Evolutionary conservation across 2,888 invertebrate species (phyloP).

Genomic region (Heliconius cydno): DNA sequence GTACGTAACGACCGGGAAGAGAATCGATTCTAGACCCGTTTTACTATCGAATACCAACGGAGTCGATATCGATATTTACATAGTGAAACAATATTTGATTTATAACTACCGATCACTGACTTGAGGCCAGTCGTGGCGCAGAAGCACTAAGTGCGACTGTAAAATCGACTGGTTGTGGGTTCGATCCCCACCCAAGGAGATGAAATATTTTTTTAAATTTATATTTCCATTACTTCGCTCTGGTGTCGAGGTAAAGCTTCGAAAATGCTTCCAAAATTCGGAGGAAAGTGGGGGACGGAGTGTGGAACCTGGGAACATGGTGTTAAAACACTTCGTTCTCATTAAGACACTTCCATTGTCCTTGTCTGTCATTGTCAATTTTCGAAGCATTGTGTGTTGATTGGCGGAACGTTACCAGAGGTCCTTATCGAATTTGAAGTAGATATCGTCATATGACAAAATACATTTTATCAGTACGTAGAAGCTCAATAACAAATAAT

Average conservation of each 20-base stretch:
- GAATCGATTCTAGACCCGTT: constrained; percentile 74
- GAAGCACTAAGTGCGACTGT: too few species aligned
- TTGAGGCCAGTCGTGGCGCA: too few species aligned
- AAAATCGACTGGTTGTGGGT: too few species aligned
- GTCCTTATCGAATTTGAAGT: background rate
- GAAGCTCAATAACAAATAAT: constrained; percentile 22
- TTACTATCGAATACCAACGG: constrained; percentile 38
- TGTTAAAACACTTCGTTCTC: background rate
- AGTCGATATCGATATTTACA: background rate
- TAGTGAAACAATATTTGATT: background rate
- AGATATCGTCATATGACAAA: constrained; percentile 31
- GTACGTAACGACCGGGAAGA: constrained; percentile 67
- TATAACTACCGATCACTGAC: background rate
- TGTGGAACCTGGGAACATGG: background rate
- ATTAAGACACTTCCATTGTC: too few species aligned
- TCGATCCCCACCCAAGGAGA: too few species aligned
- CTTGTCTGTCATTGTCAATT: too few species aligned
- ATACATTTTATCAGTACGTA: constrained; percentile 35
- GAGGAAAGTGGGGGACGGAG: too few species aligned
- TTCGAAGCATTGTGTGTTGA: background rate
- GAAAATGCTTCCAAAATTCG: too few species aligned
- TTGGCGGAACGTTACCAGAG: background rate
- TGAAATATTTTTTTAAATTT: too few species aligned
- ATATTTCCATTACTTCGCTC: too few species aligned
- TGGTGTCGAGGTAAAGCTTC: too few species aligned